Conservation (phyloP, 2,113 vertebrate species). For the Cinclus mexicanus region DNA sequence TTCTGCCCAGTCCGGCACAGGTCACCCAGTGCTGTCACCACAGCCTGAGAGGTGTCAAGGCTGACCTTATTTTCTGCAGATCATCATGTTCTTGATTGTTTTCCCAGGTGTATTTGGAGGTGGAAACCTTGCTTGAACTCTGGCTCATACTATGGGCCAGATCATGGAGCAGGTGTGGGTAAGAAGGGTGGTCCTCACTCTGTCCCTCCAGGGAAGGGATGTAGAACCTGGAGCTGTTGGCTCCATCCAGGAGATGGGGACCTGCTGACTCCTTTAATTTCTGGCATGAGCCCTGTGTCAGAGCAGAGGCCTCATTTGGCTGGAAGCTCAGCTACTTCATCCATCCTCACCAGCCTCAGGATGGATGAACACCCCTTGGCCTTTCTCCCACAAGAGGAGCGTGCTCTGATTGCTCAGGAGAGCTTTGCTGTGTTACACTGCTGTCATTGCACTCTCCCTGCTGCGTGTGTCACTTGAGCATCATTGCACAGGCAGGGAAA, state of each 20-base stretch:
- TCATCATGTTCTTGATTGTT: neutral
- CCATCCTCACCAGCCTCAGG: neutral
- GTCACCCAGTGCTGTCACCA: neutral
- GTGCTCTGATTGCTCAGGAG: rapidly evolving
- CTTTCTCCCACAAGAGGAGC: rapidly evolving
- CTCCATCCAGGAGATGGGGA: neutral
- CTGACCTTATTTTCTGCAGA: neutral
- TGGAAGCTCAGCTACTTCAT: neutral
- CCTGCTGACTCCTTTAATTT: neutral
- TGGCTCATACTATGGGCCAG: neutral
- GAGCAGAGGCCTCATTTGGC: neutral
- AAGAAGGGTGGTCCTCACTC: neutral
- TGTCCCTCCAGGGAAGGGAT: neutral
- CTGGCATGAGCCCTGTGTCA: neutral
- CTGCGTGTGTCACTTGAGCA: neutral
- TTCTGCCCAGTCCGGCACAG: neutral
- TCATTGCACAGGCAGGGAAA: rapidly evolving
- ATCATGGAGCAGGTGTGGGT: neutral
- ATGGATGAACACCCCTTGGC: neutral
- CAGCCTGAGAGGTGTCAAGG: rapidly evolving
- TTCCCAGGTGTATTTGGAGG: neutral
- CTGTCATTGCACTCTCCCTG: neutral
- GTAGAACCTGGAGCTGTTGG: neutral
- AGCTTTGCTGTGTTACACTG: neutral
- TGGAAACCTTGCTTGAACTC: neutral